phyloP scores from a whole-genome alignment of 2,888 invertebrate genomes.

The Siphlonurus alternatus region DNA sequence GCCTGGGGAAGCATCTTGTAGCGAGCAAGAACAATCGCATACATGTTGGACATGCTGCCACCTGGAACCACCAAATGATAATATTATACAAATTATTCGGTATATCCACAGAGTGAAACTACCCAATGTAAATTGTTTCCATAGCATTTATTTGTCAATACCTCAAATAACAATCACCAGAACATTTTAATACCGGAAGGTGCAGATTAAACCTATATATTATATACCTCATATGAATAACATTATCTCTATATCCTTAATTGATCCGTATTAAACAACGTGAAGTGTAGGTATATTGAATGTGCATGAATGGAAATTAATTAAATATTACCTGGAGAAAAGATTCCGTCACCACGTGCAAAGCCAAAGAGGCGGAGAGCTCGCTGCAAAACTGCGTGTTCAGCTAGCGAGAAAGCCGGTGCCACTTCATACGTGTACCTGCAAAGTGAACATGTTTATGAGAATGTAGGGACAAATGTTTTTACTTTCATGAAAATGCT shows the following conservation, averaged over 20 bases:
- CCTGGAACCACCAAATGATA: conserved; percentile 26
- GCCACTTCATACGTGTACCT: conserved; percentile 70
- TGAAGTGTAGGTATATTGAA: too few relatives aligned
- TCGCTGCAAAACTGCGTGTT: conserved; percentile 43
- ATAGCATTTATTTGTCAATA: too few relatives aligned
- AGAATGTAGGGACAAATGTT: too few relatives aligned
- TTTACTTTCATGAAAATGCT: not conserved
- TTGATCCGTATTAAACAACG: too few relatives aligned
- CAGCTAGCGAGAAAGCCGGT: conserved; percentile 60
- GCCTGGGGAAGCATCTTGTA: conserved; percentile 46
- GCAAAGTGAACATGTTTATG: too few relatives aligned
- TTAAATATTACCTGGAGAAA: conserved; percentile 45
- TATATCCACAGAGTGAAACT: not conserved
- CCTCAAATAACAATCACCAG: too few relatives aligned
- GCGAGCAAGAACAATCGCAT: conserved; percentile 56
- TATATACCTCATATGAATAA: not conserved
- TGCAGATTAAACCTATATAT: too few relatives aligned
- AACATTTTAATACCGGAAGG: too few relatives aligned
- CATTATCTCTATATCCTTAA: not conserved
- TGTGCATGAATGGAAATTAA: too few relatives aligned
- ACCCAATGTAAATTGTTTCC: too few relatives aligned
- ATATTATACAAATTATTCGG: not conserved
- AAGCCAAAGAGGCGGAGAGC: conserved; percentile 43
- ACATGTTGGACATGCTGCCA: conserved; percentile 64
- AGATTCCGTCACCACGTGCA: conserved; percentile 53